Percentiles rank a stretch among this genome's conserved stretches.
Evolutionary conservation across 2,113 vertebrate species (phyloP).

Genomic region (Miniopterus natalensis): DNA sequence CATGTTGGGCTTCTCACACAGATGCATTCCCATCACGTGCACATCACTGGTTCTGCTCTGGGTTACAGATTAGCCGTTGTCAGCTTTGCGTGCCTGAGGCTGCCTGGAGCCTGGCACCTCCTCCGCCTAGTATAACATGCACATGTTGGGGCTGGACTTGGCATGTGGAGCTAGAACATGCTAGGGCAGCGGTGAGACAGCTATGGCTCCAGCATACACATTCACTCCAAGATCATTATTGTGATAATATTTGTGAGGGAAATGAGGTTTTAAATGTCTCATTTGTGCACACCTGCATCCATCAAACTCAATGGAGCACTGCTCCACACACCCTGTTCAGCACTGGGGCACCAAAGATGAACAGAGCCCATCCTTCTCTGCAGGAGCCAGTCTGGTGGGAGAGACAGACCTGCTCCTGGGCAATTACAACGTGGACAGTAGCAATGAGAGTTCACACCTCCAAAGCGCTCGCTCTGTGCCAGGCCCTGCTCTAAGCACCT

Average conservation of each 20-base stretch:
- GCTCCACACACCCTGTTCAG: background rate
- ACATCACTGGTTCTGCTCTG: background rate
- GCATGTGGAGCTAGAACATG: background rate
- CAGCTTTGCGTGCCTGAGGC: background rate
- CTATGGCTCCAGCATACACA: background rate
- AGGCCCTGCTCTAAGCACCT: background rate
- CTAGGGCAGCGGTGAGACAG: background rate
- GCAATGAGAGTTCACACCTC: background rate
- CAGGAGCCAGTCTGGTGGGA: background rate
- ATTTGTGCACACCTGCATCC: background rate
- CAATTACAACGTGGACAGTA: background rate
- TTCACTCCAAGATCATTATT: background rate
- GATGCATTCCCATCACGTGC: background rate
- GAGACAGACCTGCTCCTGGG: background rate
- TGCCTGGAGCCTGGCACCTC: background rate
- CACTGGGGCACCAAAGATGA: background rate
- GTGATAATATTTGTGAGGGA: background rate
- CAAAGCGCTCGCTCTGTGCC: background rate
- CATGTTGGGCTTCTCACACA: background rate
- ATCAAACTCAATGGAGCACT: background rate
- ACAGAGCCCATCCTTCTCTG: background rate
- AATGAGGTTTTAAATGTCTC: background rate
- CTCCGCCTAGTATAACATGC: background rate
- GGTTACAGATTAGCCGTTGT: background rate
- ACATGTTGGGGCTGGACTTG: background rate